phyloP scores from a whole-genome alignment of 37 sponge, comb jelly and placozoan species.

The Tethya wilhelma region DNA sequence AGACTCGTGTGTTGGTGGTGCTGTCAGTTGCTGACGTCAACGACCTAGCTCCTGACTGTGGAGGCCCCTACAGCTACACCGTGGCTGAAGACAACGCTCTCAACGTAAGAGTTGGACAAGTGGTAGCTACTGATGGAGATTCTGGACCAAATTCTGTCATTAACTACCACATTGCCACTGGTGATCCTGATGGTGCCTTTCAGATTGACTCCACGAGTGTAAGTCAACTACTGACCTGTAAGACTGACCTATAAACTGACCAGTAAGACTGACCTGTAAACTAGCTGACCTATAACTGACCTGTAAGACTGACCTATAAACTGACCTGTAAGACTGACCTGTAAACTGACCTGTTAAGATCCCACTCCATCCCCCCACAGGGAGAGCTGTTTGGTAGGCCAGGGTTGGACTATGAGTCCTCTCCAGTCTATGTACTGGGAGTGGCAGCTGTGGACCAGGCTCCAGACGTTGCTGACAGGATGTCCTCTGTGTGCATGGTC shows the following conservation, averaged over 20 bases:
- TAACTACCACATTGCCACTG: conserved; percentile 33
- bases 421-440: neutral
- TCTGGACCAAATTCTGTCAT: conserved; percentile 27
- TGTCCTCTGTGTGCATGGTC: neutral
- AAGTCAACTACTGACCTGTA: no score
- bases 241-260: no score
- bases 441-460: conserved; percentile 43
- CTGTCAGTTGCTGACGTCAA: conserved; percentile 43
- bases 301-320: no score
- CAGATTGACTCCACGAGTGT: conserved; percentile 25
- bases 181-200: conserved; percentile 30
- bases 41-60: conserved; percentile 39
- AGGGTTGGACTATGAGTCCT: conserved; percentile 37
- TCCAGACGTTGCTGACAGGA: neutral
- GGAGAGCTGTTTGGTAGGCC: conserved; percentile 25
- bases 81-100: conserved; percentile 2
- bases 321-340: neutral
- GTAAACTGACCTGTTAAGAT: neutral
- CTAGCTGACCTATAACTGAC: no score
- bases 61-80: neutral
- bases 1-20: no score
- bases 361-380: neutral
- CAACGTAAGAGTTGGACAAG: conserved; percentile 9
- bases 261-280: no score
- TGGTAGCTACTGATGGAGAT: conserved; percentile 47